phyloP scores from a whole-genome alignment of 1,140 invertebrate species.

The Muscidifurax raptorellus region DNA sequence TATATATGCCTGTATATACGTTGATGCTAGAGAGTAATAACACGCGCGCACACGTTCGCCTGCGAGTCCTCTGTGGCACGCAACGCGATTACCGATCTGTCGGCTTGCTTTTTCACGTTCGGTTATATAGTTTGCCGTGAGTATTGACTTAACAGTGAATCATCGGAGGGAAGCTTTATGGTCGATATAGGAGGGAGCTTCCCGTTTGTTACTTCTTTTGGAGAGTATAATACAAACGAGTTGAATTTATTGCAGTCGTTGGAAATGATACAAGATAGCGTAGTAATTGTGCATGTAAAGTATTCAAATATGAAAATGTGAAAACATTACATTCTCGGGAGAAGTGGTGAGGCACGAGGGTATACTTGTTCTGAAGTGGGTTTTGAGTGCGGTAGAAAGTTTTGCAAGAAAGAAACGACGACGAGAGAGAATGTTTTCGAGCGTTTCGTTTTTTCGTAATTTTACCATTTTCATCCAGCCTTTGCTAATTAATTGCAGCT shows the following conservation, averaged over 20 bases:
- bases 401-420: background rate
- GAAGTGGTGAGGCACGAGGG: constrained; percentile 15
- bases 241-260: background rate
- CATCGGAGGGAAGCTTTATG: constrained; percentile 46
- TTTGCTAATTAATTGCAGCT: background rate
- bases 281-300: background rate
- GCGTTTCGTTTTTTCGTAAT: background rate
- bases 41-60: background rate
- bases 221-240: constrained; percentile 22
- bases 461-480: background rate
- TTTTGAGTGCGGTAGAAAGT: background rate
- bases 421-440: background rate
- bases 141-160: constrained; percentile 69
- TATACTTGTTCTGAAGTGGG: background rate
- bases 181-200: background rate
- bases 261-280: too few relatives aligned
- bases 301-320: background rate
- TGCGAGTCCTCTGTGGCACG: background rate
- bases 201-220: background rate
- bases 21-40: background rate
- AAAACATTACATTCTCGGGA: background rate
- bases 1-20: background rate
- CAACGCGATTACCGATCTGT: constrained; percentile 22
- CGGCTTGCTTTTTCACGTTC: constrained; percentile 21
- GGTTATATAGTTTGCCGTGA: background rate